Evolutionary conservation across 2,113 vertebrate genomes (phyloP).

Genomic region (Platichthys flesus): DNA sequence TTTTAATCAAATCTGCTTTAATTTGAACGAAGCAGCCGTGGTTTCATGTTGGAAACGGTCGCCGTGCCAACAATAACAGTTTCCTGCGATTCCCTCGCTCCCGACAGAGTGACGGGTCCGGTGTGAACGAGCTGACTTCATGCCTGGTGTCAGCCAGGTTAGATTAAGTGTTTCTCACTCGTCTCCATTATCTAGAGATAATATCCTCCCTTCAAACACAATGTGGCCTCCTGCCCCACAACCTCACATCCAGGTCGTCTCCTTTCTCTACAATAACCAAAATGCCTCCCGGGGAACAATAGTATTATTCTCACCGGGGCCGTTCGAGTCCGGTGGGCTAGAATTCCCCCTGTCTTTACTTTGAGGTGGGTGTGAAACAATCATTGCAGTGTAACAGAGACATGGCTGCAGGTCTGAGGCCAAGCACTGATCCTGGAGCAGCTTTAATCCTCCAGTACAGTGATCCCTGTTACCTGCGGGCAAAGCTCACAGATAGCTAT

Average conservation of each 20-base stretch:
- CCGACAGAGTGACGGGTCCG: not conserved
- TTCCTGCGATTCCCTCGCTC: not conserved
- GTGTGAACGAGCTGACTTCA: conserved; percentile 19
- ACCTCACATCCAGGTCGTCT: conserved; percentile 29
- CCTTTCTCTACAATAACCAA: conserved; percentile 23
- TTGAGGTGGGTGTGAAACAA: conserved; percentile 50
- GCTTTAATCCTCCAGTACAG: conserved; percentile 10
- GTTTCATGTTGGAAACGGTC: conserved; percentile 19
- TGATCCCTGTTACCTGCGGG: conserved; percentile 64
- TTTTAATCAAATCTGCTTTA: conserved; percentile 38
- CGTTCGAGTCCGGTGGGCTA: conserved; percentile 1
- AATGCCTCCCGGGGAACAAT: conserved; percentile 21
- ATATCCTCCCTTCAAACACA: conserved; percentile 40
- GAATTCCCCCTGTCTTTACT: conserved; percentile 35
- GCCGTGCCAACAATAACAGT: not conserved
- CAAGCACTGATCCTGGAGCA: conserved; percentile 29
- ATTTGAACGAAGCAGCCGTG: conserved; percentile 6
- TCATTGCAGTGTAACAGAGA: conserved; percentile 60
- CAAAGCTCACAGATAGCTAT: conserved; percentile 58
- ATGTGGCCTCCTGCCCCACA: conserved; percentile 37
- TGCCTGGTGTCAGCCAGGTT: conserved; percentile 19
- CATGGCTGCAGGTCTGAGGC: conserved; percentile 35
- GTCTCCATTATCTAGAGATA: conserved; percentile 44
- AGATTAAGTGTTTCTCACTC: conserved; percentile 54
- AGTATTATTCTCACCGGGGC: conserved; percentile 17